Evolutionary conservation across 2,888 invertebrate genomes (phyloP), one percentile per base, ranked within the genome.

Genomic region (Dorcus hopei): DNA sequence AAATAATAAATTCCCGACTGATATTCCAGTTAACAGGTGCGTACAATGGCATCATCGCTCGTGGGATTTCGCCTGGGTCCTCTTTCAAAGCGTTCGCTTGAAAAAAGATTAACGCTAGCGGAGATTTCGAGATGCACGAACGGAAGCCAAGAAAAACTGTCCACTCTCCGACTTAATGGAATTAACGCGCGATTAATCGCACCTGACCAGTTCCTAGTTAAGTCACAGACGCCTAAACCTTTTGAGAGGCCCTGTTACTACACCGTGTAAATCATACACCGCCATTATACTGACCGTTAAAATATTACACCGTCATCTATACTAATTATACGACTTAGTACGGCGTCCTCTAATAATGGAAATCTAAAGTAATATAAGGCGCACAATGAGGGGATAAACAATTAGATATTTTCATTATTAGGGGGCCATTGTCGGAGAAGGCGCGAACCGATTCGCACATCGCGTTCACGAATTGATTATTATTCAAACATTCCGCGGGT

Each of bases 221-320:
- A 38, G 38, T 55, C 42, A 55, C 49, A 55, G 54, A 55, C 49
- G 49, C 54, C 54, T 55, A 55, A 55, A 41, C 49, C 54, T 55
- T 55, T 55, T 55, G 39, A 55, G 33, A 19, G 16, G 16, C 48
- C 39, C 42, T 42, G 49, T 23, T 55, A 40, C 42, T 38, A 26
- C 48, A 53, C 39, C 49, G 40, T 55, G 42, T 49, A 55, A 55
- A 55, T 55, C 54, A 54, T 26, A 52, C 52, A 43, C 54, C 40
- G 48, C 45, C 49, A 49, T 55, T 55, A 55, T 55, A 55, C 54
- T 41, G 54, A 33, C 49, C 49, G 49, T 55, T 55, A 55, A 55
- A 55, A 55, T 55, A 55, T 55, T 49, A 55, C 54, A 55, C 54
- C 54, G 54, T 55, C 54, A 55, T 55, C 54, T 55, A 55, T 14